Base-by-base conservation (phyloP, 2,797 vertebrate genomes). In the Chelmon rostratus region DNA sequence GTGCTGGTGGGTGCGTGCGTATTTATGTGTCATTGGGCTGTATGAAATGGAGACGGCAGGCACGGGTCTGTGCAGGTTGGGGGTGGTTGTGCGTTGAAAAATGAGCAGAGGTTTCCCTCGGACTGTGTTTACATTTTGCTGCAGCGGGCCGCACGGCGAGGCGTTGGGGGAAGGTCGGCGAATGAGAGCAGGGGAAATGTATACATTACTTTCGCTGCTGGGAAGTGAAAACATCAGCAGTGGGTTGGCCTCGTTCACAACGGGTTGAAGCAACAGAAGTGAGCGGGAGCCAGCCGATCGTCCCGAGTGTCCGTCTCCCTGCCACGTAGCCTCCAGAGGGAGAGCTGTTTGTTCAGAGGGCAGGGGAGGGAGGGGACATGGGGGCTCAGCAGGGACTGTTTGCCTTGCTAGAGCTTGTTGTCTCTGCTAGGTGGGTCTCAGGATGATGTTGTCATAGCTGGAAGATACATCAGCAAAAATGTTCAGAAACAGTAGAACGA, bases 271-370 rank as follows among this genome's bases (percentile, higher is more conserved):
- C 68, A 79, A 56, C 82, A 61, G 59, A 57, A 73, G 75, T 49
- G 68, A 68, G 65, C 63, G 40, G 42, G 73, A 86, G 81, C 59
- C 42, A 38, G 71, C 81, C 57, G 11, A 59, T 54, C 44, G 70
- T 86, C 86, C 77, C 66, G 13, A 65, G 79, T 33, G 82, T 81
- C 66, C 73, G 69, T 46, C 46, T 81, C 66, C 16, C 31, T 74
- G 49, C 58, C 50, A 37, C 38, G 28, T 25, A 11, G 78, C 69
- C 75, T 84, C 88, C 68, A 33, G 79, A 82, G 91, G 79, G 69
- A 79, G 49, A 58, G 76, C 69, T 90, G 89, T 90, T 93, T 93
- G 81, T 86, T 88, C 76, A 86, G 79, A 82, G 79, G 81, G 57
- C 64, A 58, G 52, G 71, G 69, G 19, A 83, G 73, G 78, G 64